phyloP scores from a whole-genome alignment of 2,797 vertebrate species.

The Diceros bicornis region DNA sequence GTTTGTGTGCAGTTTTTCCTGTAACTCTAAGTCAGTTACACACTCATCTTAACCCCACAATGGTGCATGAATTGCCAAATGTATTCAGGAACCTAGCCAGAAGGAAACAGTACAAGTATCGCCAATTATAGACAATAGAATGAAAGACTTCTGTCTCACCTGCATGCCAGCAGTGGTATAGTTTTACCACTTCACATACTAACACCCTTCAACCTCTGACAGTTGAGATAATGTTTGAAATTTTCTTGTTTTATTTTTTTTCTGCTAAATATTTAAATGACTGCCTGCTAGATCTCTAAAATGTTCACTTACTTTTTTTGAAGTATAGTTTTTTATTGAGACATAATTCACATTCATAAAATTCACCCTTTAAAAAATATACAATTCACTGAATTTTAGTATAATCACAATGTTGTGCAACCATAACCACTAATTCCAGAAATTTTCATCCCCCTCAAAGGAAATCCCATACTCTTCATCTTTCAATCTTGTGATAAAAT shows the following conservation, averaged over 20 bases:
- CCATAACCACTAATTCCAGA: neutral
- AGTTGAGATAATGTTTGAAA: neutral
- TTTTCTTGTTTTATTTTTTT: neutral
- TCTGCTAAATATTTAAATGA: slow-evolving; percentile 2
- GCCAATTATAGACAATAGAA: neutral
- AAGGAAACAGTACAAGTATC: neutral
- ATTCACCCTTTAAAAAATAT: neutral
- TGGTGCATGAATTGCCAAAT: neutral
- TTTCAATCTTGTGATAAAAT: slow-evolving; percentile 17
- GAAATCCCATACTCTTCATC: neutral
- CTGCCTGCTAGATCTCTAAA: neutral
- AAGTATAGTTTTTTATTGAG: neutral
- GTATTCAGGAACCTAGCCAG: neutral
- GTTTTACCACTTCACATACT: neutral
- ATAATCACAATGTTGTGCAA: neutral
- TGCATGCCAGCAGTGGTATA: accelerated
- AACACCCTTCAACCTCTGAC: neutral
- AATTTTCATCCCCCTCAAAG: neutral
- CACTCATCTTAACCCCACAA: neutral
- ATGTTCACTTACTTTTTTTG: neutral
- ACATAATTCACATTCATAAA: neutral
- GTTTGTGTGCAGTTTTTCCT: neutral
- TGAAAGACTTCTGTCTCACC: neutral
- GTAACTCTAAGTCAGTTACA: neutral
- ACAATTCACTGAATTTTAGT: neutral